Conservation (phyloP, 2,888 invertebrate genomes). For the Koerneria pararmatus region DNA sequence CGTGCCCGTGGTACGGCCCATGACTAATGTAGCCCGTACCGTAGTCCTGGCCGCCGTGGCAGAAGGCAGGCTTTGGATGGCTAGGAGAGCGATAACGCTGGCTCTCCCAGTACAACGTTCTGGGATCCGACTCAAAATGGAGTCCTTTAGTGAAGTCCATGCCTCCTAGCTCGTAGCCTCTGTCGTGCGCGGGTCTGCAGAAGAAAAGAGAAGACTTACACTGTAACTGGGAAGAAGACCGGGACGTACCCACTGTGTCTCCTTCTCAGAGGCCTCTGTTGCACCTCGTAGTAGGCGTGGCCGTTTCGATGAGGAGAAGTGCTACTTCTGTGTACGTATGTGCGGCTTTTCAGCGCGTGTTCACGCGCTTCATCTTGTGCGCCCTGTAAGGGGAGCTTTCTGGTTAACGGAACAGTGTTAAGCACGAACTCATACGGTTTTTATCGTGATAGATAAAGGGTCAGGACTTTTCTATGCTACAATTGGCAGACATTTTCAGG, state of each 20-base stretch:
- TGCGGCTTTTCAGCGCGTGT: conserved; percentile 35
- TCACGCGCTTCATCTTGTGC: conserved; percentile 30
- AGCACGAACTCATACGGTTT: not conserved
- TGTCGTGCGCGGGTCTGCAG: conserved; percentile 2
- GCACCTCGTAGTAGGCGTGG: conserved; percentile 34
- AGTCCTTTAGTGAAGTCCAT: conserved; percentile 38
- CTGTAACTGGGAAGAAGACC: conserved; percentile 3
- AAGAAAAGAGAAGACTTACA: no score
- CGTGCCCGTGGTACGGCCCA: conserved; percentile 50
- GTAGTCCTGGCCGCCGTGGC: no score
- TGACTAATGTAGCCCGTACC: conserved; percentile 25
- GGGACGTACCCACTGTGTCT: conserved; percentile 24
- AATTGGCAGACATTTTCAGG: no score
- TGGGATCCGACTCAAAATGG: conserved; percentile 18
- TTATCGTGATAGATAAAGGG: no score
- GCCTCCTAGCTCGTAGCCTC: conserved; percentile 41
- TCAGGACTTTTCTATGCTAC: no score
- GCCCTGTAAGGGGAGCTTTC: not conserved
- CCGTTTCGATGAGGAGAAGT: conserved; percentile 8
- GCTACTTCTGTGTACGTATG: conserved; percentile 10
- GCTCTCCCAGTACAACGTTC: not conserved
- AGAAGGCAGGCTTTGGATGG: no score
- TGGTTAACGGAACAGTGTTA: not conserved
- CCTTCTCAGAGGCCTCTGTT: conserved; percentile 29
- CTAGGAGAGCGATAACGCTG: no score